Evolutionary conservation across 2,888 invertebrate species (phyloP).

Genomic region (Trisateles emortualis): DNA sequence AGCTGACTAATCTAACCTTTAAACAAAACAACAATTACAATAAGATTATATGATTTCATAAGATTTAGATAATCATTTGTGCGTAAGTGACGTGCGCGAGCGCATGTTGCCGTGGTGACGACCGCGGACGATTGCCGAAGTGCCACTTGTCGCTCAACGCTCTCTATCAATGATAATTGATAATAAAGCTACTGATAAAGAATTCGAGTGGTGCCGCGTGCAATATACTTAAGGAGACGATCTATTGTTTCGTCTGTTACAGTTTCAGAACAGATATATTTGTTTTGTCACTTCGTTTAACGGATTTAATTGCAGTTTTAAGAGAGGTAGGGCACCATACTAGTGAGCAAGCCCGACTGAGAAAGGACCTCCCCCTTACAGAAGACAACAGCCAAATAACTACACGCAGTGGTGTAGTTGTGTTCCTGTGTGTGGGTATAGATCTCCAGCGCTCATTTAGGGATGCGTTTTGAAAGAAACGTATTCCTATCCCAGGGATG

Average conservation of each 20-base stretch:
- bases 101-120: conserved; percentile 25
- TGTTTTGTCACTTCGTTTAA: too few relatives aligned
- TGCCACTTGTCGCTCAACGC: conserved; percentile 10
- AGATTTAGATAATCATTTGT: not conserved
- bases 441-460: too few relatives aligned
- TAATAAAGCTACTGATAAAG: conserved; percentile 61
- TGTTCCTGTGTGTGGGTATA: too few relatives aligned
- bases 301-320: too few relatives aligned
- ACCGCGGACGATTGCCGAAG: conserved; percentile 4
- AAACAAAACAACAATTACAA: not conserved
- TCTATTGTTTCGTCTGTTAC: not conserved
- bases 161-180: conserved; percentile 63
- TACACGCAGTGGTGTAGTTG: too few relatives aligned
- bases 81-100: not conserved
- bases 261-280: not conserved
- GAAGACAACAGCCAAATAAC: too few relatives aligned
- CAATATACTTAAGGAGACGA: conserved; percentile 60
- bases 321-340: too few relatives aligned
- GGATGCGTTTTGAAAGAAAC: too few relatives aligned
- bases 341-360: too few relatives aligned
- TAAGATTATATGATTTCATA: not conserved
- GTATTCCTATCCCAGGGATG: too few relatives aligned
- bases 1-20: too few relatives aligned
- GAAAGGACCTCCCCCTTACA: too few relatives aligned
- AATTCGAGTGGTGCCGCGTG: conserved; percentile 61